Base-by-base conservation (phyloP, 2,888 invertebrate genomes). In the Cheiracanthium punctorium region DNA sequence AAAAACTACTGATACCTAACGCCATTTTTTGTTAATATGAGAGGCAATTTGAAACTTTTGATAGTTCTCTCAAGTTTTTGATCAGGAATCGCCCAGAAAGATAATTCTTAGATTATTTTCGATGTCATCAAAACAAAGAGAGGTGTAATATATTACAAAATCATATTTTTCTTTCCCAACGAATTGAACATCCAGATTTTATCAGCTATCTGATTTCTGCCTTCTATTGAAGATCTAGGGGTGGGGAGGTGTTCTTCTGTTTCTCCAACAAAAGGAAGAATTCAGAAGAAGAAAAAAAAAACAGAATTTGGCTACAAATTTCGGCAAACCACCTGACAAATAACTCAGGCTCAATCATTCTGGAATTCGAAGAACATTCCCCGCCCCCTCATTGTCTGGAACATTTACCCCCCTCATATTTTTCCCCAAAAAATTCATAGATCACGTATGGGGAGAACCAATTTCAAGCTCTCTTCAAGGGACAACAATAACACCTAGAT, bases 401-500 rank as follows among this genome's bases (percentile, higher is more conserved):
- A 72, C 29, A 58, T 58, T 24, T 58, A 10, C 14, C 14, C 14
- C 14, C 17, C 14, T 17, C 43, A n/a, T 4, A n/a, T 48, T 48
- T 48, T 48, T 48, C 17, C 14, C n/a, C 43, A n/a, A 2, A n/a
- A 24, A 79, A 74, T 37, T 37, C 84, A 85, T 85, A 85, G 79
- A 85, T 85, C 84, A 79, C 84, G 77, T 8, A 24, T 65, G 32
- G 69, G 37, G 58, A 10, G 37, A 48, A 32, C 72, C 72, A 77
- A 75, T 81, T 80, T 76, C 82, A 33, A 29, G 37, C 43, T 29
- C 43, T 32, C 67, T 67, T 37, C 73, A 30, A 24, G 33, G 74
- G 74, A 79, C 79, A 48, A 84, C 84, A 85, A 85, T 85, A 74
- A 74, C 72, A 73, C 84, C 84, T 79, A 74, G 84, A 85, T 85